A percentile compares a stretch with the other conserved stretches of the same genome.
phyloP scores from a whole-genome alignment of 2,113 vertebrate genomes.

The Aegithalos caudatus region DNA sequence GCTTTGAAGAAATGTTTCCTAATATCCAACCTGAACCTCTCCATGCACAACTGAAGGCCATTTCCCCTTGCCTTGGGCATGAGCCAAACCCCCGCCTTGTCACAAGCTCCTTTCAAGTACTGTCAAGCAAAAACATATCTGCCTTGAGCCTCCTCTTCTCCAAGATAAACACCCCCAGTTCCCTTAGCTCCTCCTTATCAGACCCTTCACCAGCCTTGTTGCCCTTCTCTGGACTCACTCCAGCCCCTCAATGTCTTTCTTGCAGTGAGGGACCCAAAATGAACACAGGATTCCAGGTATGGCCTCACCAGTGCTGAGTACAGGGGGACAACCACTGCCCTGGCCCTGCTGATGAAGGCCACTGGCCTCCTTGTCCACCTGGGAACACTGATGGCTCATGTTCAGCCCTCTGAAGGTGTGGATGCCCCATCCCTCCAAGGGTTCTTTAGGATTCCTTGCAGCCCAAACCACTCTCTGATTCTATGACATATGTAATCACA shows the following conservation, averaged over 20 bases:
- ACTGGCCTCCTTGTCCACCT: background rate
- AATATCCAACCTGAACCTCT: no score
- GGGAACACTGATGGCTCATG: background rate
- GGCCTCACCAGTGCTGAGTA: rapidly evolving
- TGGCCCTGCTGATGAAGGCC: background rate
- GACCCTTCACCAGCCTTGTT: background rate
- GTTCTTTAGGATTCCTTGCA: background rate
- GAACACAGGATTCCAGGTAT: background rate
- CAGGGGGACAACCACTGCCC: rapidly evolving
- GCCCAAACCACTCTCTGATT: background rate
- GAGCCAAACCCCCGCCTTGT: rapidly evolving
- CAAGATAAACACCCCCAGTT: background rate
- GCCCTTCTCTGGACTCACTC: rapidly evolving
- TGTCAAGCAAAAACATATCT: background rate
- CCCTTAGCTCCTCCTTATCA: rapidly evolving
- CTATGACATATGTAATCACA: background rate
- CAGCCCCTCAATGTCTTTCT: background rate
- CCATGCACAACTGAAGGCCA: no score
- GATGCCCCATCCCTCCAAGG: rapidly evolving
- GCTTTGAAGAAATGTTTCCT: background rate
- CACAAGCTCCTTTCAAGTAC: background rate
- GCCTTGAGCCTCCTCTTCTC: background rate
- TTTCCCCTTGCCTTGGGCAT: background rate
- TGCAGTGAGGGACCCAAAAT: rapidly evolving
- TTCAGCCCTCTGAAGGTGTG: background rate